A percentile compares a stretch with the other conserved stretches of the same genome.
phyloP scores from a whole-genome alignment of 1,140 invertebrate species.

The Trissolcus basalis region DNA sequence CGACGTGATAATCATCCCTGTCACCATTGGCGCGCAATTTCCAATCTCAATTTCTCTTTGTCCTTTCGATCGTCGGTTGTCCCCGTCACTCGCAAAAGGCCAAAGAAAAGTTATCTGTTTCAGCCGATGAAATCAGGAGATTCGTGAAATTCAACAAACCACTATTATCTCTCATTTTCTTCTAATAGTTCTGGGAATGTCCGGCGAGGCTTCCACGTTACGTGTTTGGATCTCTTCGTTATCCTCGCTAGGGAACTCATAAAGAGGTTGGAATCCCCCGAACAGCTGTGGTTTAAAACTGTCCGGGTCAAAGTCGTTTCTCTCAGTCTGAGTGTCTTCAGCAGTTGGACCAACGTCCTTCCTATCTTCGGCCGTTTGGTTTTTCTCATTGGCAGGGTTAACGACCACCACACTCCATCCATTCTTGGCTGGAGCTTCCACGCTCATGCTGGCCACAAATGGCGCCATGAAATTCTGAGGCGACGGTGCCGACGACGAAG shows the following conservation, averaged over 20 bases:
- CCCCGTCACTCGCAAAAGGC: slow-evolving; percentile 22
- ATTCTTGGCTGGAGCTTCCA: slow-evolving; percentile 76
- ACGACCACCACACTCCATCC: slow-evolving; percentile 81
- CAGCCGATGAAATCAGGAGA: background rate
- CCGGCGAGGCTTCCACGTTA: slow-evolving; percentile 11
- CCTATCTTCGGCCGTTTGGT: slow-evolving; percentile 53
- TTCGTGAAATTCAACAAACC: background rate
- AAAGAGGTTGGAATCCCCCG: slow-evolving; percentile 83
- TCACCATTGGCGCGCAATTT: slow-evolving; percentile 25
- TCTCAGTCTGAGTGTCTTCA: slow-evolving; percentile 66
- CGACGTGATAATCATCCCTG: slow-evolving; percentile 34
- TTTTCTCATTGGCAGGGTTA: slow-evolving; percentile 61
- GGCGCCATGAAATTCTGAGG: slow-evolving; percentile 82
- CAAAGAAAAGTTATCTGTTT: slow-evolving; percentile 28
- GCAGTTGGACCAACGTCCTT: slow-evolving; percentile 49
- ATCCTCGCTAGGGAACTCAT: slow-evolving; percentile 70
- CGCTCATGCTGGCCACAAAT: slow-evolving; percentile 81
- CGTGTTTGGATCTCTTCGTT: slow-evolving; percentile 26
- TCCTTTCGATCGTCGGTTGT: slow-evolving; percentile 29
- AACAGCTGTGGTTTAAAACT: slow-evolving; percentile 82
- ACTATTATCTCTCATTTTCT: slow-evolving; percentile 20
- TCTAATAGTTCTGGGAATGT: slow-evolving; percentile 52
- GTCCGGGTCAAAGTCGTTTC: slow-evolving; percentile 78
- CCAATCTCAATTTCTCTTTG: slow-evolving; percentile 21
- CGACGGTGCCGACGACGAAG: slow-evolving; percentile 72